Base-by-base conservation (phyloP, 92 coral and sea anemone genomes). In the Umimayanthus kanabou region DNA sequence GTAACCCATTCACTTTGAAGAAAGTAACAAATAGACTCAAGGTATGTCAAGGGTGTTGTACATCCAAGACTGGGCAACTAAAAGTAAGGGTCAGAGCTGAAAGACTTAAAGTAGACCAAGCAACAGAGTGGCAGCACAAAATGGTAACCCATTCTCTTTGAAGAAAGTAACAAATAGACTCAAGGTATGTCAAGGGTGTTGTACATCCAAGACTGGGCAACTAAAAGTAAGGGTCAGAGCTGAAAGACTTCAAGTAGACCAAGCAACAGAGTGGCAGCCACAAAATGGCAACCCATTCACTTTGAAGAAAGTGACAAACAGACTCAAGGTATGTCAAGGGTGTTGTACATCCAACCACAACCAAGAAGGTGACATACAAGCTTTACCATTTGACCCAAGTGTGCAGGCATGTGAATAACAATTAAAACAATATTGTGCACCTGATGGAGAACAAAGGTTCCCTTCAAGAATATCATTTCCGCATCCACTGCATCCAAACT, bases 31-130 rank as follows among this genome's bases (percentile, higher is more conserved):
- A 33, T 81, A 43, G 89, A 64, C 84, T 84, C 37, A 25, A 88
- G 64, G 83, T 91, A 1, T 88, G 89, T 50, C 91, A 91, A 75
- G 93, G 93, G 5, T 91, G 93, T 75, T 15, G 91, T 74, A 80
- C 88, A 58, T 77, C 89, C 37, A 33, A 33, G 37, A 33, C 37
- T 33, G 84, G 92, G 39, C 76, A 39, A 81, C 72, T 70, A 43
- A 75, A 67, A 29, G 50, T 85, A 29, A 84, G 85, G n/a, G 79
- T 57, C 10, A 28, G 73, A 65, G 25, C 88, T 45, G 77, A 43
- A 15, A 79, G 82, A 37, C 82, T 80, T 15, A 77, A 82, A 8
- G 85, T 84, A 40, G 91, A 89, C 22, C n/a, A 88, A 22, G 67
- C 75, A 7, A 89, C 42, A 76, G 72, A 0, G 57, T 25, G 53